Evolutionary conservation across 2,797 vertebrate species (phyloP).

Genomic region (Lepilemur septentrionalis): DNA sequence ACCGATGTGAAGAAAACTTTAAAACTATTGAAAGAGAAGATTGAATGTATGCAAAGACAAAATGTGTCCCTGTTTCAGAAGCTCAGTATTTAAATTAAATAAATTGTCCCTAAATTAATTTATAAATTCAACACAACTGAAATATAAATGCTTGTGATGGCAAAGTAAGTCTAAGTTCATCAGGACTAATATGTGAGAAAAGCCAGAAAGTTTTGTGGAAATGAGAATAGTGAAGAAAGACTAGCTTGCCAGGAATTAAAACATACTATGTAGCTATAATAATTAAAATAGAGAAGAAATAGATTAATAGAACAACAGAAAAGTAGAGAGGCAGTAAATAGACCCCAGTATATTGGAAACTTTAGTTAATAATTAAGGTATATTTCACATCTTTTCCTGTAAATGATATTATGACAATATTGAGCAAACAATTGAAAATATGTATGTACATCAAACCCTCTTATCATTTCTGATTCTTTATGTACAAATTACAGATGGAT

Average conservation of each 20-base stretch:
- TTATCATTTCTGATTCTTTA: neutral
- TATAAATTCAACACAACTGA: neutral
- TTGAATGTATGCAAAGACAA: neutral
- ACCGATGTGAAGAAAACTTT: neutral
- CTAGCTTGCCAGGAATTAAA: neutral
- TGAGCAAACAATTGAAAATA: neutral
- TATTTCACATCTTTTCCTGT: neutral
- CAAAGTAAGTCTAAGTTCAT: neutral
- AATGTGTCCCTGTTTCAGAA: neutral
- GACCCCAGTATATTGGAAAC: neutral
- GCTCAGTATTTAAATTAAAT: neutral
- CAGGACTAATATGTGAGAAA: neutral
- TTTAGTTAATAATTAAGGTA: neutral
- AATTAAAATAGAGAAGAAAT: neutral
- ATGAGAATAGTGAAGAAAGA: neutral
- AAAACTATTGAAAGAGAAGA: neutral
- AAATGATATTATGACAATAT: neutral
- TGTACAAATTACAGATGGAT: neutral
- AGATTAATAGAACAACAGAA: neutral
- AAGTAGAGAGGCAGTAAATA: neutral
- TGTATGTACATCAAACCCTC: neutral
- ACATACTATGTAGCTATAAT: neutral
- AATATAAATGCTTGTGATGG: neutral
- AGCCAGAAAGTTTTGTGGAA: neutral
- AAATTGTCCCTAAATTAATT: neutral